Conservation (phyloP, 2,888 invertebrate genomes). For the Eretmocerus hayati region DNA sequence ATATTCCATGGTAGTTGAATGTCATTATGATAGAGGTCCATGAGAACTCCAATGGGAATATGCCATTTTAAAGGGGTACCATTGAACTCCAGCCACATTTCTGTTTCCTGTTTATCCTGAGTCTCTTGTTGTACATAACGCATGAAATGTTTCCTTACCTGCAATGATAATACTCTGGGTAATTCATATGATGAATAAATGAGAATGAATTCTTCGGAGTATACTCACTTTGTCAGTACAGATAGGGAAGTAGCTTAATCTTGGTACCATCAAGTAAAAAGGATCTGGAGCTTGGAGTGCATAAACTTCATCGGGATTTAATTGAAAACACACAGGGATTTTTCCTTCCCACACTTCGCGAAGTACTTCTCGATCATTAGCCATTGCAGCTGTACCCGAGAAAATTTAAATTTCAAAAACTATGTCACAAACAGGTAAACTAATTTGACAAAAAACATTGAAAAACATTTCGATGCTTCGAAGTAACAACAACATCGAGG, state of each 20-base stretch:
- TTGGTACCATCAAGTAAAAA: slow-evolving; percentile 87
- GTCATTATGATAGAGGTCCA: slow-evolving; percentile 70
- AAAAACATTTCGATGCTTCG: slow-evolving; percentile 11
- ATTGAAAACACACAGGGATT: slow-evolving; percentile 85
- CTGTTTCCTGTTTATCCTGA: slow-evolving; percentile 67
- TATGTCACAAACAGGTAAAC: background rate
- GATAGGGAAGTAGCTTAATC: slow-evolving; percentile 88
- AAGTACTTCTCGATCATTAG: slow-evolving; percentile 89
- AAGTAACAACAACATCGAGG: no score
- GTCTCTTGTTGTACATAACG: slow-evolving; percentile 68
- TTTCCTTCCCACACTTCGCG: slow-evolving; percentile 95
- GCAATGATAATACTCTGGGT: slow-evolving; percentile 17
- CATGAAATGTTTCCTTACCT: slow-evolving; percentile 84
- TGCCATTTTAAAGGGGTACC: slow-evolving; percentile 89
- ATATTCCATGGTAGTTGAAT: slow-evolving; percentile 85
- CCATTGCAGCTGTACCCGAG: slow-evolving; percentile 54
- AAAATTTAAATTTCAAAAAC: no score
- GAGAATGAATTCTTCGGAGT: slow-evolving; percentile 6
- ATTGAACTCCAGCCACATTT: slow-evolving; percentile 93
- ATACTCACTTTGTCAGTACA: slow-evolving; percentile 82
- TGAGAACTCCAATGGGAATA: slow-evolving; percentile 76
- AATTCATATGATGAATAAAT: background rate
- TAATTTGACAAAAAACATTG: slow-evolving; percentile 6
- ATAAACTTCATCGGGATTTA: slow-evolving; percentile 82
- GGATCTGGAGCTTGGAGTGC: slow-evolving; percentile 87